Conservation (phyloP, 2,797 vertebrate genomes). For the Oreortyx pictus region DNA sequence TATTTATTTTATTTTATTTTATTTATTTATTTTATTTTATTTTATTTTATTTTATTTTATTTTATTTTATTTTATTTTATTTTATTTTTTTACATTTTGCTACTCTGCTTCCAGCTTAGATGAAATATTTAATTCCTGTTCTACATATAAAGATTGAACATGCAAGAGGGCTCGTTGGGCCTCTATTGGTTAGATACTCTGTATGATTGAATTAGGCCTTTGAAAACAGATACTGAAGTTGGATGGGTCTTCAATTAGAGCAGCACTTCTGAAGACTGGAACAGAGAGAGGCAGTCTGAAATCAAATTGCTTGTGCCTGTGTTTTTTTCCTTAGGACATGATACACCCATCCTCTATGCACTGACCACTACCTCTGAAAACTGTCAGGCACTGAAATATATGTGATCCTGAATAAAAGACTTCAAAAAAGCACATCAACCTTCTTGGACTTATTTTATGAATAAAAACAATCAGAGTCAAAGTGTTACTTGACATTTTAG, state of each 20-base stretch:
- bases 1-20: background rate
- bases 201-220: background rate
- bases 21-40: too few species aligned
- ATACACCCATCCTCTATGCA: background rate
- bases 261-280: background rate
- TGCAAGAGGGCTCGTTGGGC: background rate
- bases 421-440: background rate
- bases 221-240: background rate
- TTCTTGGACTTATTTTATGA: background rate
- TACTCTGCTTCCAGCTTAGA: background rate
- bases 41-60: too few species aligned
- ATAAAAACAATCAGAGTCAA: background rate
- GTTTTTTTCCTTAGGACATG: background rate
- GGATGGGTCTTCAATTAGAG: background rate
- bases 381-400: background rate
- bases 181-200: background rate
- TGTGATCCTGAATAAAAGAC: background rate
- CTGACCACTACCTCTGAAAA: background rate
- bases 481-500: background rate
- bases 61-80: too few species aligned
- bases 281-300: background rate
- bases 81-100: background rate
- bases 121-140: background rate
- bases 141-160: background rate
- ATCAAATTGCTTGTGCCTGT: background rate